phyloP scores from a whole-genome alignment of 2,797 vertebrate species.

The Austrolebias charrua region DNA sequence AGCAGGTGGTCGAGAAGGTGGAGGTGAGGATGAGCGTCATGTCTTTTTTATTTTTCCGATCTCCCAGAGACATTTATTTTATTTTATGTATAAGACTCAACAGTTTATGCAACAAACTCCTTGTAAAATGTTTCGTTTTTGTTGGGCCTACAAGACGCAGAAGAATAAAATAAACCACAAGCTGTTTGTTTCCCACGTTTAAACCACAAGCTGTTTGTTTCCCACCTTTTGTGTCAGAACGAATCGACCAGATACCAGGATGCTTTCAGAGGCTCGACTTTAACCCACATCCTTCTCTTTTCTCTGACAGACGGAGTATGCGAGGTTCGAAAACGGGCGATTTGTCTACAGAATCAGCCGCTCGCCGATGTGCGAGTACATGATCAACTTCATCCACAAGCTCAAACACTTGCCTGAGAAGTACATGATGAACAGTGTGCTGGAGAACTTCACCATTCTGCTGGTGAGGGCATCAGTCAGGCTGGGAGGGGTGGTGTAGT shows the following conservation, averaged over 20 bases:
- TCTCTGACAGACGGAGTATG: conserved; percentile 89
- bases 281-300: neutral
- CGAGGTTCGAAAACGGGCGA: conserved; percentile 93
- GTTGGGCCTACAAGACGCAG: no score
- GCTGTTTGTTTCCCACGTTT: no score
- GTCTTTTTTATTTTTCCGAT: no score
- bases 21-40: conserved; percentile 82
- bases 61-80: no score
- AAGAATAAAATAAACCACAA: no score
- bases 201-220: no score
- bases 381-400: conserved; percentile 99
- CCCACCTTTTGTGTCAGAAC: no score
- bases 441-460: conserved; percentile 99
- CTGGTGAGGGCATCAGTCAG: conserved; percentile 81
- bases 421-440: conserved; percentile 99
- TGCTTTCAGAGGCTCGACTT: no score
- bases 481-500: neutral
- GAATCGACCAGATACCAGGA: no score
- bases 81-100: no score
- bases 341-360: conserved; percentile 98
- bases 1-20: conserved; percentile 99
- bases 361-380: conserved; percentile 99
- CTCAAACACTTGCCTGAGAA: conserved; percentile 99
- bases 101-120: no score
- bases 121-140: no score